A percentile compares a stretch with the other conserved stretches of the same genome.
Evolutionary conservation across 2,888 invertebrate genomes (phyloP).

Genomic region (Pollenia griseotomentosa): DNA sequence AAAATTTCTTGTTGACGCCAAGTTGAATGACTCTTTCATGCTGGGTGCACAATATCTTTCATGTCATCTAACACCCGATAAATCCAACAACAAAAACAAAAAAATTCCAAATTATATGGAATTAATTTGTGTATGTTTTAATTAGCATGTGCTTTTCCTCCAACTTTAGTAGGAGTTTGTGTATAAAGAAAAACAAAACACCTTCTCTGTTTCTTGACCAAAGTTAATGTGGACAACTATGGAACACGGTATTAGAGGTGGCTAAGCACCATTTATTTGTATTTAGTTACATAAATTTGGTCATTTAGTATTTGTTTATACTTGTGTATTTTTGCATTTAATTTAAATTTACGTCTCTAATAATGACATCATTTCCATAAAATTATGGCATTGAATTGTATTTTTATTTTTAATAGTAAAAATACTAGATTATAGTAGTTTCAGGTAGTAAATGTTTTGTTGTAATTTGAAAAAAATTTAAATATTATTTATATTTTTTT

Average conservation of each 20-base stretch:
- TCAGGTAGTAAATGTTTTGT: constrained; percentile 60
- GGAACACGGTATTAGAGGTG: neutral
- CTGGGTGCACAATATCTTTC: constrained; percentile 30
- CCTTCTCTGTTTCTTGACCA: constrained; percentile 10
- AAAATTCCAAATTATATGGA: neutral
- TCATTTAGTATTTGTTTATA: constrained; percentile 2
- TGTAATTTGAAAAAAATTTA: neutral
- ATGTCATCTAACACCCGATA: constrained; percentile 59
- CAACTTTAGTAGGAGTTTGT: neutral
- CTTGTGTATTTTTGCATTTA: constrained; percentile 27
- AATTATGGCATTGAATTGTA: constrained; percentile 27
- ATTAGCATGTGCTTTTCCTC: constrained; percentile 43
- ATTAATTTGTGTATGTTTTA: constrained; percentile 42
- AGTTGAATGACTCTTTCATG: constrained; percentile 63
- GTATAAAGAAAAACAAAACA: constrained; percentile 23
- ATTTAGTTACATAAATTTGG: constrained; percentile 18
- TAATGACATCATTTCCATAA: constrained; percentile 68
- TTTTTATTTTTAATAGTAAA: constrained; percentile 27
- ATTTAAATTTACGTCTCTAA: constrained; percentile 3
- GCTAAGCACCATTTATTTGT: neutral
- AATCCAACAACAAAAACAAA: neutral
- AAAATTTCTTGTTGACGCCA: constrained; percentile 20
- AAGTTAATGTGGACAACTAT: neutral
- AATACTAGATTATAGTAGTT: constrained; percentile 7
- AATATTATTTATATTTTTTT: neutral